Evolutionary conservation across 2,888 invertebrate species (phyloP).

Genomic region (Galerucella calmariensis): DNA sequence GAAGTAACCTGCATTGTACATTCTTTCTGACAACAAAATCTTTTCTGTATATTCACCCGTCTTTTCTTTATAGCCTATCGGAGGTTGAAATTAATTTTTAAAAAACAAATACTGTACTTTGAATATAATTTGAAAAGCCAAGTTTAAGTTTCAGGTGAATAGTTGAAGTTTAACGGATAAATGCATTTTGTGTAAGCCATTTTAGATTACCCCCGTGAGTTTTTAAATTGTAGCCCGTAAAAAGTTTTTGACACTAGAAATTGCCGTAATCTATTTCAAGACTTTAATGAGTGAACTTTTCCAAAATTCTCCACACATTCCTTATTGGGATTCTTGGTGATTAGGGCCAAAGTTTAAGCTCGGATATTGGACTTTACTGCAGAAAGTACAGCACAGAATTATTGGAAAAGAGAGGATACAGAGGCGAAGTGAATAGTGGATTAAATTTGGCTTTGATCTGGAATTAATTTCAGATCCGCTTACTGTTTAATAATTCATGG

Average conservation of each 20-base stretch:
- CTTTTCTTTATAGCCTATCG: no score
- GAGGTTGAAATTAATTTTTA: no score
- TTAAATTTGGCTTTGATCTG: constrained; percentile 33
- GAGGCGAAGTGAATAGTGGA: constrained; percentile 29
- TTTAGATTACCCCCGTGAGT: neutral
- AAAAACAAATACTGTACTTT: no score
- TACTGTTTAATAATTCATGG: constrained; percentile 32
- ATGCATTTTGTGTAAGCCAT: no score
- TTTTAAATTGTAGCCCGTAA: neutral
- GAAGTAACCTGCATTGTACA: no score
- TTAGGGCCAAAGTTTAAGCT: constrained; percentile 32
- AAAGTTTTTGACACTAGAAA: constrained; percentile 14
- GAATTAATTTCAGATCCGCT: constrained; percentile 32
- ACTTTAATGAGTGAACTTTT: constrained; percentile 27
- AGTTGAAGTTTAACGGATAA: no score
- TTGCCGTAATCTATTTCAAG: constrained; percentile 11
- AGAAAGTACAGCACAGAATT: constrained; percentile 16
- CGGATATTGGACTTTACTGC: constrained; percentile 25
- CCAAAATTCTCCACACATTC: constrained; percentile 28
- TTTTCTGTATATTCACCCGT: no score
- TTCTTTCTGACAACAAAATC: no score
- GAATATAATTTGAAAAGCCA: no score
- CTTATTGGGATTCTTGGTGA: constrained; percentile 35
- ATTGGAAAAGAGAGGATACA: constrained; percentile 12
- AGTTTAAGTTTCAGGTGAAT: no score